Percentiles rank a stretch among this genome's conserved stretches.
These are phyloP conservation scores for Hipparchia semele DNA, from an alignment of 2,888 invertebrate species.

Conservation along the genomic window DNA sequence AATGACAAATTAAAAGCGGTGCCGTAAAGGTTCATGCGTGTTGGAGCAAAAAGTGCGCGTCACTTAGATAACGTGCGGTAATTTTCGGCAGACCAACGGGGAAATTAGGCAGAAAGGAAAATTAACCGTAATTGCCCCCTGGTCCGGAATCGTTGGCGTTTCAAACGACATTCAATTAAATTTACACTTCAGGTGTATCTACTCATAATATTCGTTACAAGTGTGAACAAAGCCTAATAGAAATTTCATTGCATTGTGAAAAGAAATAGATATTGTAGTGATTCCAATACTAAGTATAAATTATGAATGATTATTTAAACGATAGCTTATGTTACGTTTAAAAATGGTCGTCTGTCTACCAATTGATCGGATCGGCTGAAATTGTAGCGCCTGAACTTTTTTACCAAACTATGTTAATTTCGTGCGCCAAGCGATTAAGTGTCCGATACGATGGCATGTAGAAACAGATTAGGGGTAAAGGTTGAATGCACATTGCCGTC, in stretches of 20 bases:
- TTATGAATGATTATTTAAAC: too few species aligned
- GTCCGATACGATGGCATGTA: too few species aligned
- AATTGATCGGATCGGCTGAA: too few species aligned
- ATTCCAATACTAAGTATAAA: too few species aligned
- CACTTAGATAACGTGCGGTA: conserved; percentile 40
- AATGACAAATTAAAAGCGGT: conserved; percentile 70
- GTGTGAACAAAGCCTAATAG: neutral
- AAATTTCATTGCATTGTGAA: neutral
- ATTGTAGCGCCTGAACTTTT: too few species aligned
- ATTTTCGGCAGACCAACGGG: conserved; percentile 28
- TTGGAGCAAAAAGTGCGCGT: conserved; percentile 44
- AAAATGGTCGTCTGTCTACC: too few species aligned
- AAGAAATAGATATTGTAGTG: neutral
- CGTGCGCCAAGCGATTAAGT: too few species aligned
- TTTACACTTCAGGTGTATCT: conserved; percentile 12
- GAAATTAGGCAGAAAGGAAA: conserved; percentile 26
- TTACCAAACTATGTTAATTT: too few species aligned
- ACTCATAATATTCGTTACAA: neutral
- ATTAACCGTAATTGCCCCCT: conserved; percentile 22
- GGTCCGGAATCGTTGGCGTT: conserved; percentile 9
- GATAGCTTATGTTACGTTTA: too few species aligned
- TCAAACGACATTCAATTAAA: conserved; percentile 21
- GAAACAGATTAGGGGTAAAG: too few species aligned
- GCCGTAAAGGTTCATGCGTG: conserved; percentile 43
- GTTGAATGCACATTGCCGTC: too few species aligned